These are phyloP conservation scores for Cryptomyrus ogoouensis DNA, from an alignment of 2,113 vertebrate genomes.

Conservation along the genomic window DNA sequence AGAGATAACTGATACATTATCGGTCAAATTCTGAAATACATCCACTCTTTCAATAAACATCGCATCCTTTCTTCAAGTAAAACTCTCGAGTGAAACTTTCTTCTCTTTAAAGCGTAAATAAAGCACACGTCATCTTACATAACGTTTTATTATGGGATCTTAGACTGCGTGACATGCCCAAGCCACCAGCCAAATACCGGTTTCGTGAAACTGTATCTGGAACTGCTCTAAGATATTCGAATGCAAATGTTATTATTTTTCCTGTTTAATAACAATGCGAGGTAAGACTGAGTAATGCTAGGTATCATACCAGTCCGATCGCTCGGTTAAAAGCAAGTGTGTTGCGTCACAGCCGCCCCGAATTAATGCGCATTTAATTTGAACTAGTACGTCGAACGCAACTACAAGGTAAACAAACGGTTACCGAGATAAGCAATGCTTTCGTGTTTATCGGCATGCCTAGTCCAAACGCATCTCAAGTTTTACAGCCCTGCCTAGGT, in stretches of 20 bases:
- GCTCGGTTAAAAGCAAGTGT: not conserved
- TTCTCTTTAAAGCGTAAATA: not conserved
- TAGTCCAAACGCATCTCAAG: not conserved
- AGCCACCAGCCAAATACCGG: not conserved
- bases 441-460: not conserved
- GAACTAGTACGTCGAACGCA: not conserved
- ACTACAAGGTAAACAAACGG: not conserved
- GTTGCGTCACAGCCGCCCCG: not conserved
- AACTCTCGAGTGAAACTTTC: not conserved
- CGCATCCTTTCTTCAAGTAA: not conserved
- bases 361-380: not conserved
- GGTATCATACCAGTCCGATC: not conserved
- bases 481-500: not conserved
- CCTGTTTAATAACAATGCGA: not conserved
- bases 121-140: not conserved
- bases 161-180: not conserved
- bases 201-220: not conserved
- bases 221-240: not conserved
- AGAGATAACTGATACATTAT: not conserved
- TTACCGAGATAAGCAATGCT: not conserved
- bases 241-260: not conserved
- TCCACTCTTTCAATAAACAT: not conserved
- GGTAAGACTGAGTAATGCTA: not conserved
- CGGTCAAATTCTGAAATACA: not conserved
- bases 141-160: not conserved